Evolutionary conservation across 2,888 invertebrate species (phyloP), one percentile per base, ranked within the genome.

Genomic region (Hydraecia micacea): DNA sequence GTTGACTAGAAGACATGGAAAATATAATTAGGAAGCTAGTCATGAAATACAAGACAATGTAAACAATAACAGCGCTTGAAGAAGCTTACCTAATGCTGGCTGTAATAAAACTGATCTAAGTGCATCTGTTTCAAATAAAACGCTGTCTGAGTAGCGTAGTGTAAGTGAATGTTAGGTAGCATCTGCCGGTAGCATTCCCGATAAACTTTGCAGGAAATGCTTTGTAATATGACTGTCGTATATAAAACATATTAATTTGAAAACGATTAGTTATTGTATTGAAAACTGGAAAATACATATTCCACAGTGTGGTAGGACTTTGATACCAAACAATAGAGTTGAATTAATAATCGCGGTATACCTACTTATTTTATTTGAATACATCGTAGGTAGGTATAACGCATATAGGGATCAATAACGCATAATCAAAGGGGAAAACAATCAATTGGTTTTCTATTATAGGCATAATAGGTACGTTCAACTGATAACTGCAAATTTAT

Each of bases 401-500:
- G 62, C 3, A 9, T 11, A n/a, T 13, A 58, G 15, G 49, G 49
- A 73, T 73, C 21, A 74, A 66, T 58, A 73, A 58, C n/a, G 21
- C 7, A 21, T 2, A 11, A 46, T 60, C 52, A n/a, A 21, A 28
- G 8, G 7, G 25, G n/a, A 66, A 42, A 60, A 79, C 58, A 66
- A 67, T 36, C 0, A 55, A 39, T 68, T 75, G 6, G 11, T 68
- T 76, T 46, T 15, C 7, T 46, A 32, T 39, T 65, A 18, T 5
- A 80, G 21, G 8, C 21, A 15, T 28, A 55, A 52, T 42, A 49
- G 25, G 28, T 49, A 21, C 25, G 42, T 36, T 42, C 1, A 13
- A 67, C 13, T 52, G 65, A 73, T 70, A 69, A 32, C 25, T 65
- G 52, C 60, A 55, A 60, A 21, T 63, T 63, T 46, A 75, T 69